Conservation (phyloP, 1,140 invertebrate species). For the Drosophila ercepeae region DNA sequence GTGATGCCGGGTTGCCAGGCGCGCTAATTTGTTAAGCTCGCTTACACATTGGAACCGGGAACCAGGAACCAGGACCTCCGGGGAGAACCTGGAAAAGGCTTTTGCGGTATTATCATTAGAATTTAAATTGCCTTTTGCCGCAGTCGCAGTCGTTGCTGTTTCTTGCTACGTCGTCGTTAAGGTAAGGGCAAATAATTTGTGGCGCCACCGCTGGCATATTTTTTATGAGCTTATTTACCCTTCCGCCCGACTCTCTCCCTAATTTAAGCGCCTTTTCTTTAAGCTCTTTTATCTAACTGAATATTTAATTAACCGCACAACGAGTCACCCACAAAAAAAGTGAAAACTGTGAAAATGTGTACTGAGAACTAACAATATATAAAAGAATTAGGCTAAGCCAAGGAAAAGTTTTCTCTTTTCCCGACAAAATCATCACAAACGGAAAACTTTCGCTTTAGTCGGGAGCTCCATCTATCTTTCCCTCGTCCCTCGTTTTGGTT, state of each 20-base stretch:
- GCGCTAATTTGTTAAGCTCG: slow-evolving; percentile 77
- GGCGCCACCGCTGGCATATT: slow-evolving; percentile 71
- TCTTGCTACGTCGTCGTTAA: slow-evolving; percentile 29
- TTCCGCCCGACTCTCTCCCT: slow-evolving; percentile 36
- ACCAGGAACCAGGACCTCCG: neutral
- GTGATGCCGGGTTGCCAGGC: slow-evolving; percentile 49
- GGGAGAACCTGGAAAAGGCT: slow-evolving; percentile 41
- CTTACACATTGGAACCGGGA: slow-evolving; percentile 54
- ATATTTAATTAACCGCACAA: slow-evolving; percentile 78
- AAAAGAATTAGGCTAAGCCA: slow-evolving; percentile 53
- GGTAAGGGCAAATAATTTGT: slow-evolving; percentile 73
- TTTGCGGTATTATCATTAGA: slow-evolving; percentile 79
- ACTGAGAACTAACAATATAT: slow-evolving; percentile 13
- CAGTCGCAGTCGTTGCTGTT: slow-evolving; percentile 6
- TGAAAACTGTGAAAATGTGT: slow-evolving; percentile 34
- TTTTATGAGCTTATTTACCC: slow-evolving; percentile 79
- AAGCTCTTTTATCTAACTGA: slow-evolving; percentile 75
- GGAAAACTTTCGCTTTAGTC: slow-evolving; percentile 30
- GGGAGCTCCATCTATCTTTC: neutral
- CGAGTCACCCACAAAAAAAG: slow-evolving; percentile 33
- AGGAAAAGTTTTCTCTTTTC: slow-evolving; percentile 34
- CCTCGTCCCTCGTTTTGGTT: neutral
- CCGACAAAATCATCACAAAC: neutral
- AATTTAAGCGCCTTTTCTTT: slow-evolving; percentile 68
- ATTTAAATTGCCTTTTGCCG: slow-evolving; percentile 77